A percentile compares a stretch with the other conserved stretches of the same genome.
These are phyloP conservation scores for Oceanodroma tethys DNA, from an alignment of 2,113 vertebrate species.

Conservation along the genomic window DNA sequence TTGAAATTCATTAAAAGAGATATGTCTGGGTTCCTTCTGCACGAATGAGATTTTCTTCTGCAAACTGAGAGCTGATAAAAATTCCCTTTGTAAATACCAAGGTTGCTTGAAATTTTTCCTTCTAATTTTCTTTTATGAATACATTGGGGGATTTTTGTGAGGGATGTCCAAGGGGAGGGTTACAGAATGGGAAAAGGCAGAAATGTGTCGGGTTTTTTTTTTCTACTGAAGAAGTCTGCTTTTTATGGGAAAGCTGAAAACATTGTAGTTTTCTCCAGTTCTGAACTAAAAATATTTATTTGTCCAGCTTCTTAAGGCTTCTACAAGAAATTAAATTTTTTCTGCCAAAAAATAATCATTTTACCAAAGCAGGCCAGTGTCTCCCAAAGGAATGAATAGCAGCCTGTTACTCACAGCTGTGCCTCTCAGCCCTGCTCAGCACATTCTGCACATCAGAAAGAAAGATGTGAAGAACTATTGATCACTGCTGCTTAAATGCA, in stretches of 20 bases:
- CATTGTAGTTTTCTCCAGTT: neutral
- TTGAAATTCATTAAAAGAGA: conserved; percentile 10
- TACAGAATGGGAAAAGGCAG: neutral
- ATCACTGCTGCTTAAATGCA: neutral
- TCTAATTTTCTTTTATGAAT: neutral
- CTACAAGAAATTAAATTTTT: neutral
- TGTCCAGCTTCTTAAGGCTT: neutral
- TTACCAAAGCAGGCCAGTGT: neutral
- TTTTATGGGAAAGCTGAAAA: neutral
- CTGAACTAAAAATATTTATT: neutral
- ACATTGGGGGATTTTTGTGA: neutral
- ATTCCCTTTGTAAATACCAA: conserved; percentile 12
- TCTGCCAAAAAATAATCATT: neutral
- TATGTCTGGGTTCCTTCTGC: neutral
- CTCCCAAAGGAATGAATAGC: neutral
- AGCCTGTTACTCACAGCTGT: neutral
- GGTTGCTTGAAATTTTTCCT: neutral
- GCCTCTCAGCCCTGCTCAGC: neutral
- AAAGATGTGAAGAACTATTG: conserved; percentile 24
- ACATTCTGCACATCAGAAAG: conserved; percentile 11
- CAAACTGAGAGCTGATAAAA: conserved; percentile 24
- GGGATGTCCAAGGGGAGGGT: neutral
- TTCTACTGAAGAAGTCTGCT: neutral
- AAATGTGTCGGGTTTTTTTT: neutral
- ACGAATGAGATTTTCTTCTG: conserved; percentile 19